A percentile compares a stretch with the other conserved stretches of the same genome.
These are phyloP conservation scores for Xylota segnis DNA, from an alignment of 2,888 invertebrate genomes.

Conservation along the genomic window DNA sequence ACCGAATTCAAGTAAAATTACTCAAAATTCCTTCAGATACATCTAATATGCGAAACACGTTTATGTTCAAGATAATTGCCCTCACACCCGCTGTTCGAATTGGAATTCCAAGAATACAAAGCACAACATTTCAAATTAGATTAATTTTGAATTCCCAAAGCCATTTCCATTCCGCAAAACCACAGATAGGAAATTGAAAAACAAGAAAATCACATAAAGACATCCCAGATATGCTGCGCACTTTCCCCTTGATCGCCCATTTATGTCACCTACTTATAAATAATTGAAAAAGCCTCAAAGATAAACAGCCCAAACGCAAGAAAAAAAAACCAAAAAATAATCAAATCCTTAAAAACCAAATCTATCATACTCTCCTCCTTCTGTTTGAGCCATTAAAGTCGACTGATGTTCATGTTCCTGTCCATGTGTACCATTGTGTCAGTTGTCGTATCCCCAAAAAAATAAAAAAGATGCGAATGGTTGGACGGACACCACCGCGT, in stretches of 20 bases:
- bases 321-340: background rate
- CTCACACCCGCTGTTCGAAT: background rate
- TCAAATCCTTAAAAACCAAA: slow-evolving; percentile 30
- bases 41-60: background rate
- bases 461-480: background rate
- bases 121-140: background rate
- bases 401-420: slow-evolving; percentile 22
- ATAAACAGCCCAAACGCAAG: background rate
- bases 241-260: no score
- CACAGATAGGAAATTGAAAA: no score
- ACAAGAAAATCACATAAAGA: no score
- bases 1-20: no score
- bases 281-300: background rate
- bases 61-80: background rate
- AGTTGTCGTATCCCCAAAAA: slow-evolving; percentile 21
- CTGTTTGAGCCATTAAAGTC: background rate
- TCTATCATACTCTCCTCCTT: background rate
- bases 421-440: slow-evolving; percentile 33
- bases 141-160: background rate
- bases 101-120: background rate
- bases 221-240: no score
- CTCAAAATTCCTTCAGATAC: no score
- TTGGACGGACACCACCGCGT: background rate
- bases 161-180: background rate
- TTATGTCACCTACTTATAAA: background rate